These are phyloP conservation scores for Dendrolimus punctatus DNA, from an alignment of 1,140 invertebrate genomes.

Conservation along the genomic window DNA sequence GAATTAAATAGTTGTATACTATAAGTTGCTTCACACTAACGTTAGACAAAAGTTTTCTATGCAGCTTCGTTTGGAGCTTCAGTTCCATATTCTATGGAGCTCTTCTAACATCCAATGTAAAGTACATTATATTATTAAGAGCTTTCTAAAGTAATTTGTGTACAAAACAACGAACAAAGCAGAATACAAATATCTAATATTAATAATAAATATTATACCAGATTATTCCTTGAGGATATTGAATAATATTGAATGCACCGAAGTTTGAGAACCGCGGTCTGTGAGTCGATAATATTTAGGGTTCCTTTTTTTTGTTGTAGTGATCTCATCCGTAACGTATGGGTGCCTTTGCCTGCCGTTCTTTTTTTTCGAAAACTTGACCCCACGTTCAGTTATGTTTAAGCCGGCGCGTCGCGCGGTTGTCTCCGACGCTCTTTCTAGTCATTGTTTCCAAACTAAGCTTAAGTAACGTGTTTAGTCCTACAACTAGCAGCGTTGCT, in stretches of 20 bases:
- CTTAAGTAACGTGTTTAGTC: constrained; percentile 13
- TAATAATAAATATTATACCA: too few species aligned
- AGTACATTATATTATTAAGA: too few species aligned
- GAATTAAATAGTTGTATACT: too few species aligned
- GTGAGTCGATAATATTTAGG: constrained; percentile 57
- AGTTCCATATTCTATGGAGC: too few species aligned
- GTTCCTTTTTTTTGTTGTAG: constrained; percentile 66
- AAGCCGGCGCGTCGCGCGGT: constrained; percentile 59
- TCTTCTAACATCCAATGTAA: too few species aligned
- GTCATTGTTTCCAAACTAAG: constrained; percentile 63
- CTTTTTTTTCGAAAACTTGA: constrained; percentile 62
- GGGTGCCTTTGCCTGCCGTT: constrained; percentile 56
- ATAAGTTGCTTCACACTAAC: too few species aligned
- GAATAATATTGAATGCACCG: not conserved
- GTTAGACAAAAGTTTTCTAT: too few species aligned
- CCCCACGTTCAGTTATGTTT: constrained; percentile 61
- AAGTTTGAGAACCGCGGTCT: constrained; percentile 43
- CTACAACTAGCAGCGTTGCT: not conserved
- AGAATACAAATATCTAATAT: too few species aligned
- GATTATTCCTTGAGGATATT: too few species aligned
- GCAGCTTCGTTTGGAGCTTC: too few species aligned
- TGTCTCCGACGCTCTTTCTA: constrained; percentile 54
- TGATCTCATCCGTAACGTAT: constrained; percentile 67
- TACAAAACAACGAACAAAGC: too few species aligned
- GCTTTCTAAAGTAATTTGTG: too few species aligned